Evolutionary conservation across 1,140 invertebrate genomes (phyloP), one percentile per base, ranked within the genome.

Genomic region (Cylas formicarius): DNA sequence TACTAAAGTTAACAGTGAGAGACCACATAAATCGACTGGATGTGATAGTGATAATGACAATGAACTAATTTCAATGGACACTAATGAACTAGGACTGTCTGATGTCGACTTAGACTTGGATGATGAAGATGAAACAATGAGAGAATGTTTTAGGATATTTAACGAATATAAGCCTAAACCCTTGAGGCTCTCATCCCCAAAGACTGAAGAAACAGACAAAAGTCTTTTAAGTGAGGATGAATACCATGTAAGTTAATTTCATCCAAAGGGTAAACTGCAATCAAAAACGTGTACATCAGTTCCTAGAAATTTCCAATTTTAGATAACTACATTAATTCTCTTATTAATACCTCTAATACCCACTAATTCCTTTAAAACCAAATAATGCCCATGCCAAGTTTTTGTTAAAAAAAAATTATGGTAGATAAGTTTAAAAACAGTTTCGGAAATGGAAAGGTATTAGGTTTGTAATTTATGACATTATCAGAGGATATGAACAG

Each of bases 71-170:
- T 62, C 61, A 24, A 64, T 73, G 50, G 67, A 74, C 24, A 77
- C 80, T 45, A 69, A 72, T 17, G 73, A 80, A n/a, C 10, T 41
- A 10, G 17, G 28, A 21, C 42, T 29, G 6, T 47, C 38, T 19
- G 46, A 48, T 31, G 19, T 48, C 24, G n/a, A n/a, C 16, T 42
- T 47, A 27, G 50, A 53, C 40, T 29, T 65, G 21, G 61, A 55
- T 33, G 51, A 56, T 38, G 48, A 58, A 31, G 58, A 63, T 34
- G 48, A 53, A 41, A 58, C 58, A 50, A 68, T 81, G 7, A 73
- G 77, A 40, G 81, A 86, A 60, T 87, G 83, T 58, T 68, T 81
- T 38, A 78, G 74, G 61, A 84, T 87, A 48, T 87, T 83, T 55
- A 77, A 82, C 66, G 63, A 71, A 49, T 59, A 72, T 37, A 69